These are phyloP conservation scores for Dendrophyllia cribrosa DNA, from an alignment of 64 coral and sea anemone genomes.

Conservation along the genomic window DNA sequence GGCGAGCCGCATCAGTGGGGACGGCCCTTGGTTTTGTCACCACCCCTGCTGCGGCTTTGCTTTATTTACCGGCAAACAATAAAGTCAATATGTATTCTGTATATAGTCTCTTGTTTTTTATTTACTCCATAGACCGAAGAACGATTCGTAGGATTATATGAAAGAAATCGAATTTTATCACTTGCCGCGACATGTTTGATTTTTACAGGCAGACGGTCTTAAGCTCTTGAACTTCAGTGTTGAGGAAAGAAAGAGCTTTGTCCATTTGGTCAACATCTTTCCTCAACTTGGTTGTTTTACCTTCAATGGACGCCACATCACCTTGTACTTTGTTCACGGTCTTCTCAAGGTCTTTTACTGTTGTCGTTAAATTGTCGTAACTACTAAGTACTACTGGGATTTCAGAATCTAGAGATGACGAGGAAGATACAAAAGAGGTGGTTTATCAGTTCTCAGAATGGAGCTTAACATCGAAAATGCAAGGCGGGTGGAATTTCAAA, in stretches of 20 bases:
- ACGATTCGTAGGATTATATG: too few species aligned
- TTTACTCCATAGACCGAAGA: too few species aligned
- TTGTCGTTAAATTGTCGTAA: neutral
- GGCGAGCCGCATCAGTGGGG: too few species aligned
- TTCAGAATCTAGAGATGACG: neutral
- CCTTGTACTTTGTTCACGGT: neutral
- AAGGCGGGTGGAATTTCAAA: too few species aligned
- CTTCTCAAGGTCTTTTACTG: neutral
- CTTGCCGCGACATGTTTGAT: too few species aligned
- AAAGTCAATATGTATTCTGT: too few species aligned
- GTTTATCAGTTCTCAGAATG: neutral
- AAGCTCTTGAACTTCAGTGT: neutral
- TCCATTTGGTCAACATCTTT: neutral
- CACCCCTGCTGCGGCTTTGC: too few species aligned
- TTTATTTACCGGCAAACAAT: too few species aligned
- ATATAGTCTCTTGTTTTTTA: too few species aligned
- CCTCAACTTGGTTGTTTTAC: neutral
- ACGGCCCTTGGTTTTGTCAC: too few species aligned
- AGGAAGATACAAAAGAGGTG: neutral
- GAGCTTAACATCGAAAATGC: too few species aligned
- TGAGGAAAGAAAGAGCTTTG: neutral
- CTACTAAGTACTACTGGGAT: neutral
- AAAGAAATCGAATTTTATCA: too few species aligned
- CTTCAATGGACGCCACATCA: neutral
- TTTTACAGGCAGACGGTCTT: neutral